A percentile compares a stretch with the other conserved stretches of the same genome.
Conservation (phyloP, 2,888 invertebrate genomes). For the Desoria tigrina region DNA sequence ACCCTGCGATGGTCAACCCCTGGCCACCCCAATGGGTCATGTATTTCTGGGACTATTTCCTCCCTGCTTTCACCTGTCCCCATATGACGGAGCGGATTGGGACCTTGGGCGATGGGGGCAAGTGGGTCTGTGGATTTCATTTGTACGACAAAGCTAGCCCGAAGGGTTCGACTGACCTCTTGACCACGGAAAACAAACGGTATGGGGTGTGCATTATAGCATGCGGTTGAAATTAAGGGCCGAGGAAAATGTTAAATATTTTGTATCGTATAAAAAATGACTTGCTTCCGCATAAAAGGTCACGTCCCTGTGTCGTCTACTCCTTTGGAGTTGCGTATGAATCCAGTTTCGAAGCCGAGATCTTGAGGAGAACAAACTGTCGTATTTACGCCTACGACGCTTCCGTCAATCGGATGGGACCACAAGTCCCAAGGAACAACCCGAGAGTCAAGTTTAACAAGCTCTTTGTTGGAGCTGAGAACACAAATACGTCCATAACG, state of each 20-base stretch:
- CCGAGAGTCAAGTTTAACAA: conserved; percentile 26
- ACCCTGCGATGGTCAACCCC: background rate
- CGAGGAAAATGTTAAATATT: no score
- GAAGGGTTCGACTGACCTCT: no score
- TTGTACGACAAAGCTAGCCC: conserved; percentile 18
- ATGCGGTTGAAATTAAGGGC: no score
- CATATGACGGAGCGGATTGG: conserved; percentile 32
- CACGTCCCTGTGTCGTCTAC: conserved; percentile 39
- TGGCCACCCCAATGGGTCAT: background rate
- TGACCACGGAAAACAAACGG: no score
- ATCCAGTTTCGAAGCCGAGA: conserved; percentile 34
- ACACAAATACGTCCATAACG: conserved; percentile 21
- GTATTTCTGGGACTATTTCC: conserved; percentile 33
- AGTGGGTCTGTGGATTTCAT: conserved; percentile 37
- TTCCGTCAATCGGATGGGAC: conserved; percentile 29
- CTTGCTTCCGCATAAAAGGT: no score
- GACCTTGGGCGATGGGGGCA: conserved; percentile 33
- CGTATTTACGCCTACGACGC: conserved; percentile 32
- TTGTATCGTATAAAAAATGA: no score
- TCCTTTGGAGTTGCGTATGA: conserved; percentile 37
- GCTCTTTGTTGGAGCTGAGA: conserved; percentile 17
- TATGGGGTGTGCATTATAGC: no score
- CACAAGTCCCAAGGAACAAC: conserved; percentile 14
- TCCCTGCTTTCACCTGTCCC: conserved; percentile 36
- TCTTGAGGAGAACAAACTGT: conserved; percentile 30